Percentiles rank a stretch among this genome's conserved stretches.
Evolutionary conservation across 2,797 vertebrate genomes (phyloP).

Genomic region (Artibeus jamaicensis): DNA sequence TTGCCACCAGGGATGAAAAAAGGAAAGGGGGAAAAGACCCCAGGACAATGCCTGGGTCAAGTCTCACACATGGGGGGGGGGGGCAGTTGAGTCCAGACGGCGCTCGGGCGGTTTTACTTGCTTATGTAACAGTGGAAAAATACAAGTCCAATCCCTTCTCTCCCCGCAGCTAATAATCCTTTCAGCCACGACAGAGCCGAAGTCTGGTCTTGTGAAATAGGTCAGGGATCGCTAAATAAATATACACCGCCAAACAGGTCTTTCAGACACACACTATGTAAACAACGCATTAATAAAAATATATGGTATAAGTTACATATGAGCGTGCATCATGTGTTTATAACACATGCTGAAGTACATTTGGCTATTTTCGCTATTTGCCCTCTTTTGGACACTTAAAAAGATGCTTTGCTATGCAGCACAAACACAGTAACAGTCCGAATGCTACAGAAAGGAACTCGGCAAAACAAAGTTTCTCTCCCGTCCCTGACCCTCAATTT

Average conservation of each 20-base stretch:
- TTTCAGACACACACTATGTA: neutral
- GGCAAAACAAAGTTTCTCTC: neutral
- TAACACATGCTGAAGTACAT: neutral
- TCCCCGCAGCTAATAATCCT: slow-evolving; percentile 36
- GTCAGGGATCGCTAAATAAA: slow-evolving; percentile 55
- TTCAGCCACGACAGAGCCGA: slow-evolving; percentile 19
- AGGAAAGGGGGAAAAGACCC: neutral
- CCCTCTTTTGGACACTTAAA: neutral
- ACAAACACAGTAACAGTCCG: neutral
- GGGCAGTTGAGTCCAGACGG: neutral
- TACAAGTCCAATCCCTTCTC: neutral
- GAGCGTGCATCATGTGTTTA: neutral
- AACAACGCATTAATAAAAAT: neutral
- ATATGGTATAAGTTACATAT: neutral
- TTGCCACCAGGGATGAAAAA: neutral
- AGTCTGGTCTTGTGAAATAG: slow-evolving; percentile 48
- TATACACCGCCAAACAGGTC: neutral
- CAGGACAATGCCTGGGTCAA: fast-evolving
- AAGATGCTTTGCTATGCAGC: neutral
- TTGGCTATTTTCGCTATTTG: neutral
- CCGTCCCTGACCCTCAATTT: fast-evolving
- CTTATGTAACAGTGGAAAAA: slow-evolving; percentile 51
- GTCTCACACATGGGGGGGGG: neutral
- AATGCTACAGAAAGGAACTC: neutral
- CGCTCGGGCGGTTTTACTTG: neutral